Evolutionary conservation across 2,797 vertebrate genomes (phyloP), one percentile per base, ranked within the genome.

Genomic region (Platalea minor): DNA sequence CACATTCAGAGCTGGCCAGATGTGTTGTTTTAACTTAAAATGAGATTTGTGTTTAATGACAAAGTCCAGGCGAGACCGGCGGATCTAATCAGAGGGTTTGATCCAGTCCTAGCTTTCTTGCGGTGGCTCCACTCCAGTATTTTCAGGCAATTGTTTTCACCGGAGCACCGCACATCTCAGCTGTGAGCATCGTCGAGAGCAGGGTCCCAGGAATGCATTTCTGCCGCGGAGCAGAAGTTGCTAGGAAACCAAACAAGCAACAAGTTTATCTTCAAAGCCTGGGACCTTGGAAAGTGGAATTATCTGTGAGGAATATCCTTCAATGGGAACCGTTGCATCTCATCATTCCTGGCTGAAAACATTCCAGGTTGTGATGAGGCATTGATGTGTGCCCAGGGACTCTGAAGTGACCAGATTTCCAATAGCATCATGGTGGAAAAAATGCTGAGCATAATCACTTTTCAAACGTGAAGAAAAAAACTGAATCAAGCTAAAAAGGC

Each of bases 221-320:
- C 89, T 97, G 82, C 91, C 0, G 1, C 0, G 0, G 25, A 96
- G 65, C 35, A 95, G 59, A 67, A 92, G 96, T 97, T 97, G 96
- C 96, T 97, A 95, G 94, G 96, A 94, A 96, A 97, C 96, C 92
- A 97, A 97, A 97, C 95, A 97, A 97, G 79, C 85, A 97, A 93
- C 69, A 95, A 96, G 96, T 97, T 97, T 94, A 94, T 97, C 96
- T 97, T 96, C 95, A 96, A 91, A 96, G 95, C 87, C 73, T 5
- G 73, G 56, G 94, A 94, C 82, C 93, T 86, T 96, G 94, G 95
- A 91, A 97, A 96, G 91, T 96, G 91, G 93, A 96, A 94, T 93
- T 92, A 79, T 92, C 85, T 92, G 76, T 39, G 89, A 95, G 89
- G 96, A 93, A 93, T 94, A 97, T 65, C 74, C 43, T 94, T 94